Percentiles rank a stretch among this genome's conserved stretches.
Conservation (phyloP, 2,888 invertebrate species). For the Heliconius ethilla region DNA sequence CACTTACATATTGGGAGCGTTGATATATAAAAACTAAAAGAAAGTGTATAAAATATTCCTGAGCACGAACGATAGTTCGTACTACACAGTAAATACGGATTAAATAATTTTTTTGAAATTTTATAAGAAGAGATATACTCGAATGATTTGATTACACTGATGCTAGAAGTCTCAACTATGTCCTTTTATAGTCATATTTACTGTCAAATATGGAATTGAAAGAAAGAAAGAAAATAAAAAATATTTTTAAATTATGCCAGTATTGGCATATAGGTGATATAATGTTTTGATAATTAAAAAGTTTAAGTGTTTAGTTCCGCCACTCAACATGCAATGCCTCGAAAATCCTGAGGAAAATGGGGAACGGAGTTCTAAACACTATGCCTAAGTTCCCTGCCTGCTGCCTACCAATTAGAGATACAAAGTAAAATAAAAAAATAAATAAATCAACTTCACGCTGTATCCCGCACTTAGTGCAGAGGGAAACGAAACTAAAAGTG, state of each 20-base stretch:
- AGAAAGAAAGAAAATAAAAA: not conserved
- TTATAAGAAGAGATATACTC: conserved; percentile 54
- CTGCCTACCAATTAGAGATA: no score
- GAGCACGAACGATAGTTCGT: not conserved
- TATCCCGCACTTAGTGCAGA: no score
- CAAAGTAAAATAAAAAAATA: no score
- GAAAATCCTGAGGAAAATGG: no score
- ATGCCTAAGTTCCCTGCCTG: no score
- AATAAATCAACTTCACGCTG: no score
- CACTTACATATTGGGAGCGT: conserved; percentile 37
- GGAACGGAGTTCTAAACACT: no score
- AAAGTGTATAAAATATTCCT: not conserved
- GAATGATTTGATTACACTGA: conserved; percentile 64
- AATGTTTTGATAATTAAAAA: no score
- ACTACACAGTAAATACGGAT: not conserved
- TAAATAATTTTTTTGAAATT: conserved; percentile 45
- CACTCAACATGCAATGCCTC: no score
- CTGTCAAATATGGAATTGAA: conserved; percentile 51
- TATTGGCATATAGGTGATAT: not conserved
- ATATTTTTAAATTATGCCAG: conserved; percentile 31
- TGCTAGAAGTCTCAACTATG: conserved; percentile 38
- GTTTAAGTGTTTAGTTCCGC: no score
- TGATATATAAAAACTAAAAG: conserved; percentile 4
- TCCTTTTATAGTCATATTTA: conserved; percentile 55
- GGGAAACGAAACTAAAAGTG: not conserved